A percentile compares a stretch with the other conserved stretches of the same genome.
These are phyloP conservation scores for Acanthurus tractus DNA, from an alignment of 2,797 vertebrate genomes.

Conservation along the genomic window DNA sequence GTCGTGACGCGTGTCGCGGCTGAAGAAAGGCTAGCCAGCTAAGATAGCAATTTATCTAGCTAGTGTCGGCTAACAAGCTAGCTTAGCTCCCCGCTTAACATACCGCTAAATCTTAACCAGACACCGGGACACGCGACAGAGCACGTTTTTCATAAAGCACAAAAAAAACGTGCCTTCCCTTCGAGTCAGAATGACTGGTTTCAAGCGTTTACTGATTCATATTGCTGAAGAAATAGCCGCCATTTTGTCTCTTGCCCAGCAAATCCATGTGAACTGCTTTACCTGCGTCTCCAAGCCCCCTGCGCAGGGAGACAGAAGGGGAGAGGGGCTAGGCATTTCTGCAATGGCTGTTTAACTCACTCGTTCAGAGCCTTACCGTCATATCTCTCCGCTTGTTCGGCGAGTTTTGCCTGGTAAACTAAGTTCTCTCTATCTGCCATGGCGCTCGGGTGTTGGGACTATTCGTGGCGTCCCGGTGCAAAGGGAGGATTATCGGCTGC, in stretches of 20 bases:
- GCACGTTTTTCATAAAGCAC: background rate
- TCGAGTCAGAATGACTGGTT: fast-evolving
- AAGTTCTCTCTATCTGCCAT: slow-evolving; percentile 94
- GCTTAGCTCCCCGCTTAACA: slow-evolving; percentile 24
- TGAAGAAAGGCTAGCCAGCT: slow-evolving; percentile 58
- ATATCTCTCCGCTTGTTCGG: slow-evolving; percentile 96
- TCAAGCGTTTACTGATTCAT: slow-evolving; percentile 4
- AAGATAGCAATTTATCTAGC: slow-evolving; percentile 48
- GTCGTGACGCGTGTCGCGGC: slow-evolving; percentile 51
- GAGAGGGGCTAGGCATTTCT: slow-evolving; percentile 36
- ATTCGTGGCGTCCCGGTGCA: slow-evolving; percentile 82
- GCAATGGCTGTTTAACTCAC: slow-evolving; percentile 23
- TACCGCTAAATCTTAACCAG: slow-evolving; percentile 9
- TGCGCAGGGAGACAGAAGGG: slow-evolving; percentile 56
- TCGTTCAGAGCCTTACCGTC: slow-evolving; percentile 88
- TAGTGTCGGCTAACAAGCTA: slow-evolving; percentile 23
- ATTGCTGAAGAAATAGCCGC: slow-evolving; percentile 61
- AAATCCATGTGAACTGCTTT: slow-evolving; percentile 66
- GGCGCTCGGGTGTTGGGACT: slow-evolving; percentile 79
- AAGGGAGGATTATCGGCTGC: slow-evolving; percentile 71
- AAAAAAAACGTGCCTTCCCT: background rate
- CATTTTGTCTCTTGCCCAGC: slow-evolving; percentile 77
- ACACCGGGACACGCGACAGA: background rate
- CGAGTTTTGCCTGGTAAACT: slow-evolving; percentile 96
- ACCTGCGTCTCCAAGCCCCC: slow-evolving; percentile 68